A percentile compares a stretch with the other conserved stretches of the same genome.
phyloP scores from a whole-genome alignment of 2,113 vertebrate species.

The Sigmodon hispidus region DNA sequence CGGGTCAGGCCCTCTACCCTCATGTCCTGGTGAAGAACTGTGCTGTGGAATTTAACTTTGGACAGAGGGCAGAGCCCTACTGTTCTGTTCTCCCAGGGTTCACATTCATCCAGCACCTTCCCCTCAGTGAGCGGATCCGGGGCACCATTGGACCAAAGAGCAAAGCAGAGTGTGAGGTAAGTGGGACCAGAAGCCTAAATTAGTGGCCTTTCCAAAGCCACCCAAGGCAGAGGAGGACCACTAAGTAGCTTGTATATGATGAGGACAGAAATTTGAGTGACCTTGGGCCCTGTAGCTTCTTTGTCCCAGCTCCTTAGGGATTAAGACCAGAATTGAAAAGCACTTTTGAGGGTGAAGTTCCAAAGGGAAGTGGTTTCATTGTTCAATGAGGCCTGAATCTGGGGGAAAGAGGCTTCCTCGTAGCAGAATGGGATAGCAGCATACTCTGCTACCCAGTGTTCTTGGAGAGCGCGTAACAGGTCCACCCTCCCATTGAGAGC shows the following conservation, averaged over 20 bases:
- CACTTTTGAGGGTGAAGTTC: neutral
- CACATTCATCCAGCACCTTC: constrained; percentile 91
- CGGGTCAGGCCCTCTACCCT: constrained; percentile 90
- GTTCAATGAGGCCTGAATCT: neutral
- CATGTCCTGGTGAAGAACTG: constrained; percentile 95
- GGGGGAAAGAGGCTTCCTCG: neutral
- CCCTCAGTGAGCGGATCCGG: constrained; percentile 87
- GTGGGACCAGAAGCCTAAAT: neutral
- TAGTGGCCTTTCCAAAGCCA: neutral
- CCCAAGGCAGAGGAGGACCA: neutral
- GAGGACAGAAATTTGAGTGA: neutral
- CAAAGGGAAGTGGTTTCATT: neutral
- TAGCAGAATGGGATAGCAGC: neutral
- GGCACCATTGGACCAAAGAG: constrained; percentile 90
- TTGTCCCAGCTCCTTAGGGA: neutral
- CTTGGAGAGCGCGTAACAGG: neutral
- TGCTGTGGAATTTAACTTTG: constrained; percentile 95
- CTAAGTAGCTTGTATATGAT: neutral
- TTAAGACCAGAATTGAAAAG: neutral
- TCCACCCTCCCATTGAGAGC: neutral
- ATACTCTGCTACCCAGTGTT: neutral
- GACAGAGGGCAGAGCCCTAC: constrained; percentile 89
- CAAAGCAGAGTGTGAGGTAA: constrained; percentile 94
- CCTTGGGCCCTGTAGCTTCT: neutral
- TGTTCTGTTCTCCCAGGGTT: constrained; percentile 90